phyloP scores from a whole-genome alignment of 2,888 invertebrate genomes.

The Epirrhoe tristata region DNA sequence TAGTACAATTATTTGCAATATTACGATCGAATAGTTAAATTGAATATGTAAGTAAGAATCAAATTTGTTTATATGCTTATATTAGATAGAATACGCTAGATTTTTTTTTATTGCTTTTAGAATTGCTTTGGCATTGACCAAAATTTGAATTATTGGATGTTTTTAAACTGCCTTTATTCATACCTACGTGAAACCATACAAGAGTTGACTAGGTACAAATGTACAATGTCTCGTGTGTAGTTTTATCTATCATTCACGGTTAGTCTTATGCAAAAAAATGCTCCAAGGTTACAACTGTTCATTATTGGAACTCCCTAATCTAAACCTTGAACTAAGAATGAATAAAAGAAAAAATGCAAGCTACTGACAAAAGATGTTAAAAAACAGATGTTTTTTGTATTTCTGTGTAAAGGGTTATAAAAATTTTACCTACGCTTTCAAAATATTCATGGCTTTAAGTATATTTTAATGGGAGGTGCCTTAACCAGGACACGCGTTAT shows the following conservation, averaged over 20 bases:
- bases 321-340: background rate
- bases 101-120: too few species aligned
- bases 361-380: background rate
- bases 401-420: background rate
- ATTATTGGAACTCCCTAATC: constrained; percentile 4
- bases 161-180: background rate
- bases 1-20: too few species aligned
- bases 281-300: background rate
- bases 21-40: too few species aligned
- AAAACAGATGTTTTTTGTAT: background rate
- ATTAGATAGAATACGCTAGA: too few species aligned
- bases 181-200: background rate
- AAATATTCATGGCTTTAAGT: background rate
- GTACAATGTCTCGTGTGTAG: background rate
- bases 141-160: background rate
- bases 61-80: too few species aligned
- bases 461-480: too few species aligned
- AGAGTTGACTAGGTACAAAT: background rate
- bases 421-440: too few species aligned
- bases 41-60: too few species aligned
- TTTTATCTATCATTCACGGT: constrained; percentile 22
- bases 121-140: background rate
- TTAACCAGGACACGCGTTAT: too few species aligned
- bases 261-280: constrained; percentile 15
- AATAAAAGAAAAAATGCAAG: background rate